Percentiles rank a stretch among this genome's conserved stretches.
These are phyloP conservation scores for Muricea muricata DNA, from an alignment of 92 coral and sea anemone genomes.

Conservation along the genomic window DNA sequence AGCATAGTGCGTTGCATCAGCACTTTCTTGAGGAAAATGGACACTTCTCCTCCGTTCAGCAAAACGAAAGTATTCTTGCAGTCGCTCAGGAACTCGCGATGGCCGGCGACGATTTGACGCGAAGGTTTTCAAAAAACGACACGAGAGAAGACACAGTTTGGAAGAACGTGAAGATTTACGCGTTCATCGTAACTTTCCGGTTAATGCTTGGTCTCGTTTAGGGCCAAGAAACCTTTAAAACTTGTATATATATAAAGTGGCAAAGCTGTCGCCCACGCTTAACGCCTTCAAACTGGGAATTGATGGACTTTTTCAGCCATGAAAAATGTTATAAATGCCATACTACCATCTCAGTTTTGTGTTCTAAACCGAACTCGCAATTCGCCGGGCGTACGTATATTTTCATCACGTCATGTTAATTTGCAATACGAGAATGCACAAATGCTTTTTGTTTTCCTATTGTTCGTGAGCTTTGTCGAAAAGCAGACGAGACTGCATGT, in stretches of 20 bases:
- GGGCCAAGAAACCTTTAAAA: not conserved
- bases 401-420: not conserved
- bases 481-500: constrained; percentile 15
- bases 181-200: constrained; percentile 16
- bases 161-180: constrained; percentile 22
- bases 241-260: not conserved
- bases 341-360: not conserved
- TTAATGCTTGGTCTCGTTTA: constrained; percentile 13
- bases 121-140: constrained; percentile 5
- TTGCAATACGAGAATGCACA: not conserved
- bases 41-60: no score
- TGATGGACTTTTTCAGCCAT: constrained; percentile 7
- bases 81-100: constrained; percentile 6
- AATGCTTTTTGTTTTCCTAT: not conserved
- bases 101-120: constrained; percentile 31
- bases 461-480: not conserved
- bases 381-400: not conserved
- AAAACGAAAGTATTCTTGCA: not conserved
- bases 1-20: not conserved
- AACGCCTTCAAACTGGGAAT: not conserved
- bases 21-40: not conserved
- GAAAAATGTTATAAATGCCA: not conserved
- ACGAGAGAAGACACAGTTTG: not conserved
- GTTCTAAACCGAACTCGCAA: not conserved
- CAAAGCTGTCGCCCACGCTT: not conserved